A percentile compares a stretch with the other conserved stretches of the same genome.
These are phyloP conservation scores for Hyles vespertilio DNA, from an alignment of 1,140 invertebrate genomes.

Conservation along the genomic window DNA sequence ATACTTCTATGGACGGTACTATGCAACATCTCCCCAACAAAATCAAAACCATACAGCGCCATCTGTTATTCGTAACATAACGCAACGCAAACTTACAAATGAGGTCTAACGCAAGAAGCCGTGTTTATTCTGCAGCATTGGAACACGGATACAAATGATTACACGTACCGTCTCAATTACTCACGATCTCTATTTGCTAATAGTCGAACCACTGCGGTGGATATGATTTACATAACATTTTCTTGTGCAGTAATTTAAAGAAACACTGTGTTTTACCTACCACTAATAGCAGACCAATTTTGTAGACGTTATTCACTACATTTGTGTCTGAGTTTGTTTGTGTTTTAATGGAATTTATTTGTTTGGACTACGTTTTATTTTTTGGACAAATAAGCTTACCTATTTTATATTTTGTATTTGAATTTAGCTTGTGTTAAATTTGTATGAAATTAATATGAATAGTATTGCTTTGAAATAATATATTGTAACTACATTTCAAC, in stretches of 20 bases:
- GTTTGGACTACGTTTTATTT: too few species aligned
- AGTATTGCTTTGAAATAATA: too few species aligned
- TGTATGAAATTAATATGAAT: too few species aligned
- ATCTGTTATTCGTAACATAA: neutral
- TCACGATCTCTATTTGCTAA: conserved; percentile 14
- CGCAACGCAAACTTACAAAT: neutral
- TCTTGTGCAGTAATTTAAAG: neutral
- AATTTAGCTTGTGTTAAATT: too few species aligned
- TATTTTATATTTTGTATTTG: too few species aligned
- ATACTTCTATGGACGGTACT: too few species aligned
- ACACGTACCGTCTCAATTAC: conserved; percentile 9
- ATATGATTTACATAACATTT: conserved; percentile 4
- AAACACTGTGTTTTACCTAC: neutral
- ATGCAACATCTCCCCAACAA: neutral
- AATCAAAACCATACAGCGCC: neutral
- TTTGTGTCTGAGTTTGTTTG: too few species aligned
- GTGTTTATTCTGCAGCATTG: neutral
- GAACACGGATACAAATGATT: conserved; percentile 2
- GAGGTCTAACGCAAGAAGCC: neutral
- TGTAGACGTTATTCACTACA: too few species aligned
- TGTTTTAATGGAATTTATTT: too few species aligned
- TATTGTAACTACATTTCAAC: too few species aligned
- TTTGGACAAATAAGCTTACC: too few species aligned
- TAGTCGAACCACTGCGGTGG: neutral
- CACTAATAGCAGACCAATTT: neutral